Evolutionary conservation across 2,888 invertebrate species (phyloP), one percentile per base, ranked within the genome.

Genomic region (Bellardia pandia): DNA sequence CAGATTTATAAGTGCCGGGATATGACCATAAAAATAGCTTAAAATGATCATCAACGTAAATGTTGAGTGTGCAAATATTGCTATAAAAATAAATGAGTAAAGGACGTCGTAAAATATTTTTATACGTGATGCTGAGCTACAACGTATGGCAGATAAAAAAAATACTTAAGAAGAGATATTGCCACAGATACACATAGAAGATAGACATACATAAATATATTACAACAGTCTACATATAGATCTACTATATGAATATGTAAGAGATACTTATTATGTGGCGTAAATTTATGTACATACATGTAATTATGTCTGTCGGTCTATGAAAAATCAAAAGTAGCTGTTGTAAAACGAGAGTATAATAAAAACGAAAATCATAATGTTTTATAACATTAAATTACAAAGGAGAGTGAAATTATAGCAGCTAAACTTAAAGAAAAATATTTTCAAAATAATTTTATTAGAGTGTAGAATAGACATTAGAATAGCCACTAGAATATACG

Each of bases 11-110:
- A 90, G 89, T 89, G 89, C 60, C 58, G 51, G 75, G 48, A 58
- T 76, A 90, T 84, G 89, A 90, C 89, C 93, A 93, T 93, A 93
- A 93, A 93, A 93, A 92, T 91, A 92, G 91, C 93, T 92, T 93
- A 92, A 93, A 93, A 93, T 93, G 92, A 81, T 84, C 83, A 93
- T 93, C 93, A 93, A 92, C 92, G 92, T 93, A 93, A 93, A 93
- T 91, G 92, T 92, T 92, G 93, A 93, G 92, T 92, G 93, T 92
- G 93, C 93, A 92, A 93, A 93, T 92, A 92, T 92, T 93, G 92
- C 92, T 92, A 93, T 93, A 93, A 93, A 93, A 93, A 91, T 92
- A 92, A 92, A 92, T 91, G 91, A 92, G 90, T 91, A 91, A 91
- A 91, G 92, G 92, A 92, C 92, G 90, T 92, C 93, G 91, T 92